Conservation (phyloP, 2,888 invertebrate species). For the Netelia fuscicornis region DNA sequence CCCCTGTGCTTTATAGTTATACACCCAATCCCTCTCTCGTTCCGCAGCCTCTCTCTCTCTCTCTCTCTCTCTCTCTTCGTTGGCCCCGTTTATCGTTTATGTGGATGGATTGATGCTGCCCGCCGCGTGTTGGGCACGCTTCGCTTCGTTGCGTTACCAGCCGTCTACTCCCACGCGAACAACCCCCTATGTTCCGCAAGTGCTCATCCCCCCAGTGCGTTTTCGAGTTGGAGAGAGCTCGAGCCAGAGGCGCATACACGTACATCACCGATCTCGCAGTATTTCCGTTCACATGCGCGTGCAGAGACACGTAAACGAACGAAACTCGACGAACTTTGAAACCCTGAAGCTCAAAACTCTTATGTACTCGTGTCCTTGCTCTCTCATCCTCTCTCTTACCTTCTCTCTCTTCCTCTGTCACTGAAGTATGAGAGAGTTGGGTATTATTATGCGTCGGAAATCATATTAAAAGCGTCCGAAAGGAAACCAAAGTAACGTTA, state of each 20-base stretch:
- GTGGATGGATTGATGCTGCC: constrained; percentile 84
- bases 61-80: constrained; percentile 47
- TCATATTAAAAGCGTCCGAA: constrained; percentile 29
- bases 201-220: constrained; percentile 73
- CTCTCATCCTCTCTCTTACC: background rate
- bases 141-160: constrained; percentile 83
- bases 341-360: constrained; percentile 63
- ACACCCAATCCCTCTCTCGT: constrained; percentile 38
- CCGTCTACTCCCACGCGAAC: constrained; percentile 86
- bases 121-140: constrained; percentile 83
- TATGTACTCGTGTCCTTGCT: constrained; percentile 18
- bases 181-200: constrained; percentile 69
- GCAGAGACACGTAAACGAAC: constrained; percentile 1
- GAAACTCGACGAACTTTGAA: constrained; percentile 58
- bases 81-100: constrained; percentile 81
- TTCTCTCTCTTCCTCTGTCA: constrained; percentile 1
- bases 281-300: background rate
- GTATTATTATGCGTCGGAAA: constrained; percentile 40
- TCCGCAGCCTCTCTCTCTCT: constrained; percentile 50
- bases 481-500: constrained; percentile 43
- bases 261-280: background rate
- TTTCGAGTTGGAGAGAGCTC: constrained; percentile 78
- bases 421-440: constrained; percentile 7
- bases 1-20: constrained; percentile 16
- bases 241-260: constrained; percentile 18